Conservation (phyloP, 1,140 invertebrate species). For the Paracyclopina nana region DNA sequence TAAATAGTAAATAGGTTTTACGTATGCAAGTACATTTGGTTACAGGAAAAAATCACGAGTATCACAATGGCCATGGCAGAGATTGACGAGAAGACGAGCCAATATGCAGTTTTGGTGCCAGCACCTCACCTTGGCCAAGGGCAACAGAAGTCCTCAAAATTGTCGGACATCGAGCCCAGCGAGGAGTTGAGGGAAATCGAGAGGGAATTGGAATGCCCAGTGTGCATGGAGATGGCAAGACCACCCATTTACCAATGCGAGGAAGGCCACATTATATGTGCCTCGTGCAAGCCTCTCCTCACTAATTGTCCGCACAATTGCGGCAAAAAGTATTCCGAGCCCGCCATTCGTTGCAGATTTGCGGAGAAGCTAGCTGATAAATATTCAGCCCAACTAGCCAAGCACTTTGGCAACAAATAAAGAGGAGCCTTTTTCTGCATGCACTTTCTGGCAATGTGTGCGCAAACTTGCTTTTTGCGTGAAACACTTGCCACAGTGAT, state of each 20-base stretch:
- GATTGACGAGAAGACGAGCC: conserved; percentile 1
- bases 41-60: too few relatives aligned
- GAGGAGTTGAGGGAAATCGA: conserved; percentile 5
- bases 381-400: too few relatives aligned
- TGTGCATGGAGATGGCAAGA: conserved; percentile 8
- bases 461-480: too few relatives aligned
- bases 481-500: too few relatives aligned
- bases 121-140: too few relatives aligned
- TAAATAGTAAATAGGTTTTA: neutral
- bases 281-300: conserved; percentile 11
- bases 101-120: neutral
- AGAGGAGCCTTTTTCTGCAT: too few relatives aligned
- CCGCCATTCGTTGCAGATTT: conserved; percentile 13
- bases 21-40: too few relatives aligned
- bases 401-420: too few relatives aligned
- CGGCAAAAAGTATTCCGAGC: conserved; percentile 6
- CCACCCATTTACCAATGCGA: conserved; percentile 16
- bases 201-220: neutral
- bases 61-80: too few relatives aligned
- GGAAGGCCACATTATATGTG: conserved; percentile 13
- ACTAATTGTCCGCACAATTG: conserved; percentile 3
- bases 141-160: too few relatives aligned
- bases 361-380: conserved; percentile 10
- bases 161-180: neutral
- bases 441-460: too few relatives aligned